phyloP scores from a whole-genome alignment of 1,140 invertebrate genomes.

The Drosophila grimshawi region DNA sequence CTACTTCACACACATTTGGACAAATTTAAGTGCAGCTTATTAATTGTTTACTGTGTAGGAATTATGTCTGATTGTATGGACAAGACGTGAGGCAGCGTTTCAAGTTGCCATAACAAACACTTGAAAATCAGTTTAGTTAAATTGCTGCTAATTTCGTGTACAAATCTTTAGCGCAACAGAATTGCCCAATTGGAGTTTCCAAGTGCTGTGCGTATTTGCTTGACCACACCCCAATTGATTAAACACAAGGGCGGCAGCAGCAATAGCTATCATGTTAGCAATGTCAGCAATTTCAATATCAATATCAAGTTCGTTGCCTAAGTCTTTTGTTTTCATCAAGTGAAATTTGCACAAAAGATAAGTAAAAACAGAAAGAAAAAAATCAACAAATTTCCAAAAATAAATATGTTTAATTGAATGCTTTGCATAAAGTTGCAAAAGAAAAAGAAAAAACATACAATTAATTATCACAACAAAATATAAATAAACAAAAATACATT shows the following conservation, averaged over 20 bases:
- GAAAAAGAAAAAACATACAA: conserved; percentile 32
- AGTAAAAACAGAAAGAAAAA: conserved; percentile 28
- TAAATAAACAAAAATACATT: conserved; percentile 9
- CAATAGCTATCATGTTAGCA: conserved; percentile 32
- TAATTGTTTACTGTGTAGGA: background rate
- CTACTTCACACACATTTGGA: background rate
- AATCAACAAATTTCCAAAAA: conserved; percentile 27
- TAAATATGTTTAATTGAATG: background rate
- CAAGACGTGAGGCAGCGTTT: conserved; percentile 16
- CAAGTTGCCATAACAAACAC: conserved; percentile 19
- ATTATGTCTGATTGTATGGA: background rate
- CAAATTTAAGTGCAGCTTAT: background rate
- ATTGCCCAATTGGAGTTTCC: conserved; percentile 27
- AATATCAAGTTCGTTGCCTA: conserved; percentile 82
- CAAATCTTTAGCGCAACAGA: conserved; percentile 23
- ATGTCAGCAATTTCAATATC: conserved; percentile 76
- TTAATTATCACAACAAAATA: background rate
- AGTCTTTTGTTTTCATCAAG: conserved; percentile 72
- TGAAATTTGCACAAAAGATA: conserved; percentile 46
- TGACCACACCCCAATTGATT: conserved; percentile 40
- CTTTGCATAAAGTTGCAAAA: background rate
- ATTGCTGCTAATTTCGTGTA: conserved; percentile 42
- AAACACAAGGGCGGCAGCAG: conserved; percentile 16
- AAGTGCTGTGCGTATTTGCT: background rate
- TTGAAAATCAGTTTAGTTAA: conserved; percentile 31